Evolutionary conservation across 1,140 invertebrate genomes (phyloP).

Genomic region (Drosophila bipectinata): DNA sequence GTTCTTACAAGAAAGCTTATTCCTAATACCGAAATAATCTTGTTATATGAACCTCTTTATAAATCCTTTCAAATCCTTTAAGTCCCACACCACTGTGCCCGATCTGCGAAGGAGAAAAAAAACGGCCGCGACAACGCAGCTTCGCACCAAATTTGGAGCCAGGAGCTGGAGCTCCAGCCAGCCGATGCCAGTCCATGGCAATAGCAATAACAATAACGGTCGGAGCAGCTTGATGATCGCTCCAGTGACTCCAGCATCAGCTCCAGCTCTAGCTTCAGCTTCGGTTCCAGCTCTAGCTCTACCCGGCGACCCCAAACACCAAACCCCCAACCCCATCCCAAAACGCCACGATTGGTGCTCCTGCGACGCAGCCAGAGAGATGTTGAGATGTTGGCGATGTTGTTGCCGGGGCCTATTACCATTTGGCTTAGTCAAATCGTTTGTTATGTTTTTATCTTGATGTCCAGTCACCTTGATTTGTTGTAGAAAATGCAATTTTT

Average conservation of each 20-base stretch:
- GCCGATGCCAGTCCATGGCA: slow-evolving; percentile 39
- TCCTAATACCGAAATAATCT: too few species aligned
- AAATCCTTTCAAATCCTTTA: not conserved
- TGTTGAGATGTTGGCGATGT: slow-evolving; percentile 26
- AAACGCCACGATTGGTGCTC: slow-evolving; percentile 34
- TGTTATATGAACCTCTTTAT: not conserved
- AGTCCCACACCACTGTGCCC: slow-evolving; percentile 42
- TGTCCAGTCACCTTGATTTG: slow-evolving; percentile 83
- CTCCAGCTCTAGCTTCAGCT: slow-evolving; percentile 1
- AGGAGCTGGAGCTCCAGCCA: slow-evolving; percentile 43
- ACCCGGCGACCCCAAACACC: not conserved
- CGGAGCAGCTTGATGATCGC: slow-evolving; percentile 33
- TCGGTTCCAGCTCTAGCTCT: slow-evolving; percentile 1
- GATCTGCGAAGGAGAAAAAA: slow-evolving; percentile 36
- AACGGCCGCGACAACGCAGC: slow-evolving; percentile 67
- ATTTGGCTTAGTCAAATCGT: slow-evolving; percentile 81
- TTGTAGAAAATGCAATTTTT: slow-evolving; percentile 82
- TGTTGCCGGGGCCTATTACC: slow-evolving; percentile 71
- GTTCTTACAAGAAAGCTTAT: not conserved
- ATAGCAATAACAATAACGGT: slow-evolving; percentile 79
- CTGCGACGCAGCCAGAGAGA: slow-evolving; percentile 18
- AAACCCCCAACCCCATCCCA: slow-evolving; percentile 15
- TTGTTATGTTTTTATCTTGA: slow-evolving; percentile 83
- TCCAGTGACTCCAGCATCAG: slow-evolving; percentile 24
- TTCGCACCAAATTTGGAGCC: slow-evolving; percentile 81